Conservation (phyloP, 1,140 invertebrate genomes). For the Nasonia longicornis region DNA sequence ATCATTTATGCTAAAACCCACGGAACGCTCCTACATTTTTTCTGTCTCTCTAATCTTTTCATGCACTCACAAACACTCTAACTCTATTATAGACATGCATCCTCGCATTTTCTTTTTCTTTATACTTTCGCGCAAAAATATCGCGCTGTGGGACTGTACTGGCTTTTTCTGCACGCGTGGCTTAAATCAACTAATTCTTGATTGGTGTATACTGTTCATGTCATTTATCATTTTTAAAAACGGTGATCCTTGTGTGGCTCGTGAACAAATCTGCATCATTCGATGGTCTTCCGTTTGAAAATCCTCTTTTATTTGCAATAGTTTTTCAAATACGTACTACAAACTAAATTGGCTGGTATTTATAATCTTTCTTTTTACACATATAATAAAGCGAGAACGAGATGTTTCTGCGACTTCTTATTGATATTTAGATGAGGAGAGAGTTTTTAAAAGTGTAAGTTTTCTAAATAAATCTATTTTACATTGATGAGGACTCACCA, state of each 20-base stretch:
- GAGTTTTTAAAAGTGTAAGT: conserved; percentile 7
- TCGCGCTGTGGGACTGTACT: conserved; percentile 61
- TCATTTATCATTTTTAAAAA: conserved; percentile 28
- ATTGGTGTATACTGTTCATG: conserved; percentile 48
- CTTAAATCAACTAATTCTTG: conserved; percentile 61
- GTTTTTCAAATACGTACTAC: conserved; percentile 43
- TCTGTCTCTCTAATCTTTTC: conserved; percentile 47
- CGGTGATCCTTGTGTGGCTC: conserved; percentile 15
- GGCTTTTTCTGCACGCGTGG: conserved; percentile 55
- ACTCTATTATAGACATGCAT: conserved; percentile 18
- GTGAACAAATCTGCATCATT: conserved; percentile 43
- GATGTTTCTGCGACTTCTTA: conserved; percentile 11
- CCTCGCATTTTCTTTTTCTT: conserved; percentile 13
- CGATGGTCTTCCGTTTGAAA: conserved; percentile 23
- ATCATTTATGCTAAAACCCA: conserved; percentile 69
- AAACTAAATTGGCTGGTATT: conserved; percentile 51
- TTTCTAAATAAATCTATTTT: background rate
- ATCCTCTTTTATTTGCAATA: background rate
- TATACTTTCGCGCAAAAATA: conserved; percentile 51
- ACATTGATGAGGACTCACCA: background rate
- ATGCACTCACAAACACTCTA: conserved; percentile 30
- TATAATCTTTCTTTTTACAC: conserved; percentile 49
- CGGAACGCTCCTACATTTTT: conserved; percentile 58
- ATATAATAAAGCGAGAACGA: conserved; percentile 42
- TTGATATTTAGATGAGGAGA: conserved; percentile 29